Percentiles rank a stretch among this genome's conserved stretches.
Evolutionary conservation across 2,888 invertebrate genomes (phyloP).

Genomic region (Ametastegia equiseti): DNA sequence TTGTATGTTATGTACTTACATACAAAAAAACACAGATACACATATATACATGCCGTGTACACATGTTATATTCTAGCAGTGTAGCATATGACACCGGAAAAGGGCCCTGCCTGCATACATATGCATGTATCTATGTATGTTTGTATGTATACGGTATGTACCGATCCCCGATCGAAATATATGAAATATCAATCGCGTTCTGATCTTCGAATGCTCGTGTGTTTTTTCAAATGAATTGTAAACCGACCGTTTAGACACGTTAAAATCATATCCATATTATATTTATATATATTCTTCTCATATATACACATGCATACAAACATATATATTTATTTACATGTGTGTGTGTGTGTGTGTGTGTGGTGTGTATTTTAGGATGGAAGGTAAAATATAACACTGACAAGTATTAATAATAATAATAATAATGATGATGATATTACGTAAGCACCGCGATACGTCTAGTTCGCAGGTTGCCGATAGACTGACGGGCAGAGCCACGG

Average conservation of each 20-base stretch:
- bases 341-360: no score
- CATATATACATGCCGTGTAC: neutral
- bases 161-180: conserved; percentile 5
- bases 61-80: neutral
- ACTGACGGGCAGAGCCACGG: conserved; percentile 66
- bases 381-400: conserved; percentile 65
- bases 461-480: conserved; percentile 75
- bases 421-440: conserved; percentile 64
- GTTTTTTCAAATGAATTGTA: no score
- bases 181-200: no score
- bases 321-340: conserved; percentile 19
- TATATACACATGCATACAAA: neutral
- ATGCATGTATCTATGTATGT: neutral
- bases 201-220: neutral
- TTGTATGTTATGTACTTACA: neutral
- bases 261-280: neutral
- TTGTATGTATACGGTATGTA: neutral
- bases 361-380: no score
- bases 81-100: conserved; percentile 13
- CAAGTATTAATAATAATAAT: conserved; percentile 69
- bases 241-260: no score
- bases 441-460: conserved; percentile 73
- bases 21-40: neutral
- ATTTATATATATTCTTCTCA: neutral
- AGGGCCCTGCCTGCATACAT: neutral